phyloP scores from a whole-genome alignment of 2,113 vertebrate genomes.

The Oreotrochilus melanogaster region DNA sequence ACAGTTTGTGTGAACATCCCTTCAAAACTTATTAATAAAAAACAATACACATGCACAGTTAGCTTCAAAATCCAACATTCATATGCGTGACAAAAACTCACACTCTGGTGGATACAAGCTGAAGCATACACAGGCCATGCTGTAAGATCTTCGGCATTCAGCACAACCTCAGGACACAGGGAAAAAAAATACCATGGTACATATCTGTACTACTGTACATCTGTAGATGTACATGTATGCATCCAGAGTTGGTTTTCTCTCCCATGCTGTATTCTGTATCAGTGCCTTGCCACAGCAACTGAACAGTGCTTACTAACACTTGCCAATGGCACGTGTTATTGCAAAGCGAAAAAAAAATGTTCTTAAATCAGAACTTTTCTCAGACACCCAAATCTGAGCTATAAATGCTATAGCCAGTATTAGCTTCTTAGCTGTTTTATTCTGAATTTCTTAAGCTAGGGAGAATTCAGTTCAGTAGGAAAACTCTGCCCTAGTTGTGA shows the following conservation, averaged over 20 bases:
- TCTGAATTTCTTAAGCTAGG: neutral
- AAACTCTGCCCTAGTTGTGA: neutral
- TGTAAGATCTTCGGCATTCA: neutral
- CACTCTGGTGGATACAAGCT: neutral
- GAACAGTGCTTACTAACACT: accelerated
- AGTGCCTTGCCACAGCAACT: neutral
- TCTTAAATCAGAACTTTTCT: neutral
- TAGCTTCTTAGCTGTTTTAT: neutral
- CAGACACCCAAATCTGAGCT: neutral
- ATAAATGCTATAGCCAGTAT: neutral
- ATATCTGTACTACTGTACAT: neutral
- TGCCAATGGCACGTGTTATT: neutral
- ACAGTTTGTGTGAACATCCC: neutral
- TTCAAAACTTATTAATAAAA: conserved; percentile 33
- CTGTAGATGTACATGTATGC: neutral
- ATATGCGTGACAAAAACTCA: neutral
- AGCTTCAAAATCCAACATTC: neutral
- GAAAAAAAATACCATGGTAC: neutral
- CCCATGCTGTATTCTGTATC: accelerated
- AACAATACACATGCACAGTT: neutral
- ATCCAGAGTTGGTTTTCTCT: neutral
- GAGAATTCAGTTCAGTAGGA: neutral
- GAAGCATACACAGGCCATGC: neutral
- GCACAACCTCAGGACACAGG: neutral
- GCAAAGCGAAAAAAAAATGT: neutral